Percentiles rank a stretch among this genome's conserved stretches.
Evolutionary conservation across 2,797 vertebrate species (phyloP).

Genomic region (Lepidocolaptes lacrymiger): DNA sequence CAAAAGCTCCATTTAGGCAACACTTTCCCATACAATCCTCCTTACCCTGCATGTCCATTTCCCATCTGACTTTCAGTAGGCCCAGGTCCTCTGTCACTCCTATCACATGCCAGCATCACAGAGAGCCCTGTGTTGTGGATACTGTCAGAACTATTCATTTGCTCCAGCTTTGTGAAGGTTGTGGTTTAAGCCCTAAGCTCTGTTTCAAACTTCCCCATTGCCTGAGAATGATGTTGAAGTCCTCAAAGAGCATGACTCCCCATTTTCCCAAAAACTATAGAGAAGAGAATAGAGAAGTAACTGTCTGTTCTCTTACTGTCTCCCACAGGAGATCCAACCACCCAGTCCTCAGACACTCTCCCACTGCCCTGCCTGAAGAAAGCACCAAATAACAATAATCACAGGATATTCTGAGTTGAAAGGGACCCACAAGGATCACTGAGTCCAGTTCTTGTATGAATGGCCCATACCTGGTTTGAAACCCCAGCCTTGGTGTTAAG

Average conservation of each 20-base stretch:
- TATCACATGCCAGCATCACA: not conserved
- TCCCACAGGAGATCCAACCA: not conserved
- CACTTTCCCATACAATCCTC: fast-evolving
- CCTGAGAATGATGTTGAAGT: not conserved
- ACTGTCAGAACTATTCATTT: not conserved
- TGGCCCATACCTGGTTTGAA: not conserved
- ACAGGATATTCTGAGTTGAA: not conserved
- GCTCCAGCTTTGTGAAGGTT: not conserved
- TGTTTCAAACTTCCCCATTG: not conserved
- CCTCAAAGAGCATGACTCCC: not conserved
- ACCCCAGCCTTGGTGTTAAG: not conserved
- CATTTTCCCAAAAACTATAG: not conserved
- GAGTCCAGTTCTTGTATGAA: not conserved
- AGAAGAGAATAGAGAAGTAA: not conserved
- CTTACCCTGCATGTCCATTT: not conserved
- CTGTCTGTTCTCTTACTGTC: not conserved
- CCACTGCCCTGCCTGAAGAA: not conserved
- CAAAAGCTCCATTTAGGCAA: not conserved
- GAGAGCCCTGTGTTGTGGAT: not conserved
- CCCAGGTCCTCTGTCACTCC: not conserved
- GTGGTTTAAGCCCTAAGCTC: not conserved
- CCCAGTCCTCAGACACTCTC: not conserved
- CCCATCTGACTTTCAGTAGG: not conserved
- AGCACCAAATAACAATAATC: not conserved
- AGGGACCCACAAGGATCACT: not conserved